Evolutionary conservation across 2,797 vertebrate species (phyloP), one percentile per base, ranked within the genome.

Genomic region (Enteromius treurensis): DNA sequence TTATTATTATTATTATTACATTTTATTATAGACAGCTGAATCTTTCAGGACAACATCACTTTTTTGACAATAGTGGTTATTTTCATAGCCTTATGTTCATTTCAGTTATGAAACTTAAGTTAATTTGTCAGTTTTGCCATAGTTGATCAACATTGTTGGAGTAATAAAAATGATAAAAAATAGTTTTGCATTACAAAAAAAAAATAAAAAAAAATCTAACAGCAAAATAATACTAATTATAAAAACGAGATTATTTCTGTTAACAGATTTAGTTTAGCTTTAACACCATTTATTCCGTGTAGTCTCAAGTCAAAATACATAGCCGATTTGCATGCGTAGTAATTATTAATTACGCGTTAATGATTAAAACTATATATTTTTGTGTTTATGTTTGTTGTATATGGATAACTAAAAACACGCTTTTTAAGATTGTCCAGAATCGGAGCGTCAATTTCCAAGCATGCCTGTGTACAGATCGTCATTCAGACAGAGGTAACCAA

Each of bases 371-470:
- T 8, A 9, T 23, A 11, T 4, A 11, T n/a, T n/a, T 55, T 3
- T 32, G 15, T 2, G 8, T 9, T n/a, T 3, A 51, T 74, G 14
- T 15, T 37, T 51, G 26, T 74, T 51, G 26, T 53, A 40, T 77
- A 9, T 19, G 62, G 26, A 37, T 26, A 64, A 78, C 15, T 77
- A 60, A 21, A 29, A 80, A 42, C 23, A 58, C 37, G 1, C 68
- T 42, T 62, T 4, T 21, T 15, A n/a, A 34, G 21, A 42, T 26
- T 65, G 17, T 65, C 32, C 21, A 76, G 70, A 75, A 80, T 84
- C 83, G 23, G 32, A 40, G 65, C 10, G 23, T n/a, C 3, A 23
- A 23, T 68, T 40, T 40, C 29, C 21, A 19, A 11, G 49, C 82
- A 45, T 11, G 53, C 64, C 19, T 53, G 58, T 14, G 15, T 26